Percentiles rank a stretch among this genome's conserved stretches.
Evolutionary conservation across 1,140 invertebrate species (phyloP).

Genomic region (Acyrthosiphon pisum): DNA sequence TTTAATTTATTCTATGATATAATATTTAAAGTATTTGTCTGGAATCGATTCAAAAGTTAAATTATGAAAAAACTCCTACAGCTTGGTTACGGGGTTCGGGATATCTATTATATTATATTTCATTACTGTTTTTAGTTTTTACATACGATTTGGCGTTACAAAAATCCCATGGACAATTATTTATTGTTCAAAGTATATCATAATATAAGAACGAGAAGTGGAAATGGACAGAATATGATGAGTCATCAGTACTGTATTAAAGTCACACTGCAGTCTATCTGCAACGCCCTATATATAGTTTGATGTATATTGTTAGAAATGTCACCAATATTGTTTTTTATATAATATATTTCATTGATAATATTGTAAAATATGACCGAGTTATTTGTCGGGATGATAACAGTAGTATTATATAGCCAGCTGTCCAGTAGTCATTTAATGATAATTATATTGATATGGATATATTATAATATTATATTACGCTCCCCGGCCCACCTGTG

Average conservation of each 20-base stretch:
- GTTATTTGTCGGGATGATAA: neutral
- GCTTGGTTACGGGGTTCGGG: neutral
- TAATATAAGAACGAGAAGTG: too few relatives aligned
- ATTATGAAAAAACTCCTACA: neutral
- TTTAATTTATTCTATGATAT: neutral
- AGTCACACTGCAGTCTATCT: too few relatives aligned
- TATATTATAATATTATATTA: neutral
- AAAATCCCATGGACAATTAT: neutral
- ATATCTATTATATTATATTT: neutral
- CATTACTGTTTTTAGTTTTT: neutral
- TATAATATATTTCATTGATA: neutral
- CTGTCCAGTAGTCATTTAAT: neutral
- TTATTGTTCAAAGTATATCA: too few relatives aligned
- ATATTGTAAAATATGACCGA: neutral
- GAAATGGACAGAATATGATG: too few relatives aligned
- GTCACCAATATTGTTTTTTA: neutral
- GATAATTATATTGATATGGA: neutral
- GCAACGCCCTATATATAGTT: too few relatives aligned
- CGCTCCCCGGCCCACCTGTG: neutral
- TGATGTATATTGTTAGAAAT: neutral
- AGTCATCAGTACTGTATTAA: too few relatives aligned
- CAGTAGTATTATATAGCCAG: neutral
- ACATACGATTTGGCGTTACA: neutral
- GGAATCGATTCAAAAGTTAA: neutral
- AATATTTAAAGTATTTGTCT: neutral